These are phyloP conservation scores for Drosophila melanica DNA, from an alignment of 1,140 invertebrate genomes.

Conservation along the genomic window DNA sequence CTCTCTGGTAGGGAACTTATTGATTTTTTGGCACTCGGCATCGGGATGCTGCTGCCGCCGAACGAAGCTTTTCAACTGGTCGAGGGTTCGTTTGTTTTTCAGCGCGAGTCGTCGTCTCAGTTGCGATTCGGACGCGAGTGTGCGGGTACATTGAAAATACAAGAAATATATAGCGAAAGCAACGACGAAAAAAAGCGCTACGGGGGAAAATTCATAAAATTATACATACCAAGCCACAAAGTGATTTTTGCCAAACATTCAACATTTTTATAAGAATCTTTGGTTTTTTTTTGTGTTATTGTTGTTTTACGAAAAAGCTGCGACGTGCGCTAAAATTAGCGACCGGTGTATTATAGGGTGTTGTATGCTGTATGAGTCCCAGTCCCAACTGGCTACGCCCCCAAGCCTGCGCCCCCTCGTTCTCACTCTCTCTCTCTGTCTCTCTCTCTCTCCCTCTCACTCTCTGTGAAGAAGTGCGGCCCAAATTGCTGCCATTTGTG, in stretches of 20 bases:
- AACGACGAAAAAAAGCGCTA: constrained; percentile 21
- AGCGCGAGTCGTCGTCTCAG: constrained; percentile 41
- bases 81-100: constrained; percentile 18
- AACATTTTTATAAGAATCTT: constrained; percentile 58
- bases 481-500: constrained; percentile 36
- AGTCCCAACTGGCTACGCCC: constrained; percentile 29
- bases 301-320: constrained; percentile 60
- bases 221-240: constrained; percentile 61
- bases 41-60: constrained; percentile 58
- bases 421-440: not conserved
- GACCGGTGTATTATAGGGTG: constrained; percentile 76
- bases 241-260: constrained; percentile 74
- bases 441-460: not conserved
- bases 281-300: constrained; percentile 51
- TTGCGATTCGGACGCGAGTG: constrained; percentile 71
- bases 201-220: constrained; percentile 61
- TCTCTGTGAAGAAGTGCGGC: constrained; percentile 9
- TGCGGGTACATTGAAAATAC: constrained; percentile 26
- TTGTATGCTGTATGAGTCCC: constrained; percentile 51
- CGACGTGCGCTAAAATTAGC: constrained; percentile 74
- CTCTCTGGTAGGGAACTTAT: constrained; percentile 40
- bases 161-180: constrained; percentile 22
- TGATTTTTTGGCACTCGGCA: constrained; percentile 58
- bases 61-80: constrained; percentile 66
- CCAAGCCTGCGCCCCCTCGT: constrained; percentile 21